A percentile compares a stretch with the other conserved stretches of the same genome.
phyloP scores from a whole-genome alignment of 2,113 vertebrate species.

The Zapornia atra region DNA sequence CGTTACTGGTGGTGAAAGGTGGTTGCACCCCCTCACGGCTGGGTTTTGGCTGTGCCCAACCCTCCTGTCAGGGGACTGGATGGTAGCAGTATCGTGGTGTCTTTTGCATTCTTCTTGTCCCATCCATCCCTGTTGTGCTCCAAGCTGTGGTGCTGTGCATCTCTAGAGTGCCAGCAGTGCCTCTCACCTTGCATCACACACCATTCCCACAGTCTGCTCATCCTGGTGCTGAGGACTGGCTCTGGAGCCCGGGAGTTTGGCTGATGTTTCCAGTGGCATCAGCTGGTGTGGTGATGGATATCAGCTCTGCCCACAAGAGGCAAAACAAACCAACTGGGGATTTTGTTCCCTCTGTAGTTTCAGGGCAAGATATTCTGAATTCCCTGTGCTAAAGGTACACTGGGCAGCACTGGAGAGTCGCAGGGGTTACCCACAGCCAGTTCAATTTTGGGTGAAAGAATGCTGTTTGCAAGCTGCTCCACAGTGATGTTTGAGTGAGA shows the following conservation, averaged over 20 bases:
- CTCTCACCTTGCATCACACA: not conserved
- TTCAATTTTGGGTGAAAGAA: not conserved
- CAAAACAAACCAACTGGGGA: not conserved
- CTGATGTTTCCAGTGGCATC: not conserved
- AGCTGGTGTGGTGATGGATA: not conserved
- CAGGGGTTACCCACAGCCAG: not conserved
- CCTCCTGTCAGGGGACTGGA: accelerated
- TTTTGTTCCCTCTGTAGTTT: not conserved
- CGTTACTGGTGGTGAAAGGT: too few relatives aligned
- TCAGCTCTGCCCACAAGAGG: not conserved
- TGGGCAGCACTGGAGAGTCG: not conserved
- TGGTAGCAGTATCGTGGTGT: not conserved
- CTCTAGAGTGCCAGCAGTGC: accelerated
- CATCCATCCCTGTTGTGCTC: not conserved
- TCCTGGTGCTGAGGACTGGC: accelerated
- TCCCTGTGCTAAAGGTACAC: accelerated
- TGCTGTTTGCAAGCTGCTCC: not conserved
- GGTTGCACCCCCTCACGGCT: accelerated
- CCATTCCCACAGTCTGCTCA: not conserved
- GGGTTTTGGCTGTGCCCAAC: not conserved
- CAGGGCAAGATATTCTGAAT: not conserved
- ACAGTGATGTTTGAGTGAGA: not conserved
- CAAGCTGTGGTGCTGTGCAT: not conserved
- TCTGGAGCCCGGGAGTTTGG: accelerated
- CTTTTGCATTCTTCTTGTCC: not conserved